A percentile compares a stretch with the other conserved stretches of the same genome.
Conservation (phyloP, 1,140 invertebrate genomes). For the Chelonus insularis region DNA sequence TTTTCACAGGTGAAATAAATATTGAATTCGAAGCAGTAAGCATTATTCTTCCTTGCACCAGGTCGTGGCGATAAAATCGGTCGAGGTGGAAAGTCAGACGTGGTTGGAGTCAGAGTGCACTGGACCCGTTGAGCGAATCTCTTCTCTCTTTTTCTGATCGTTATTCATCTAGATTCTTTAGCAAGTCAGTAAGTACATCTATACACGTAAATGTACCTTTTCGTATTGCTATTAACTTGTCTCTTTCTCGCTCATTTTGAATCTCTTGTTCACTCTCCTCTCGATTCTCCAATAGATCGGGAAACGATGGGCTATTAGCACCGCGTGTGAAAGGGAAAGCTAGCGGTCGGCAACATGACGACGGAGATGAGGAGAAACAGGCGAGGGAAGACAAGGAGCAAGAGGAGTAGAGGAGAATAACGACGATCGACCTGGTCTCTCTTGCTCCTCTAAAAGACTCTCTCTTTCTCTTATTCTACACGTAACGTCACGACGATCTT, state of each 20-base stretch:
- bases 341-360: constrained; percentile 45
- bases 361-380: constrained; percentile 23
- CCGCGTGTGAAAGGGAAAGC: constrained; percentile 59
- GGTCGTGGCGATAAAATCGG: constrained; percentile 12
- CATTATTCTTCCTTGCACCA: not conserved
- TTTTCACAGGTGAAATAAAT: constrained; percentile 10
- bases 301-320: constrained; percentile 56
- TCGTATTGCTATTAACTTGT: not conserved
- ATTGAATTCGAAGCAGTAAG: not conserved
- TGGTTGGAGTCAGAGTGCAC: constrained; percentile 18
- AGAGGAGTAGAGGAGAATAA: constrained; percentile 10
- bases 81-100: constrained; percentile 21
- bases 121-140: constrained; percentile 1
- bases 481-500: constrained; percentile 37
- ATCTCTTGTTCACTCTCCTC: constrained; percentile 13
- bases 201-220: constrained; percentile 6
- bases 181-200: constrained; percentile 7
- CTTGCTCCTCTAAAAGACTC: constrained; percentile 40
- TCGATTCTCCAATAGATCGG: constrained; percentile 46
- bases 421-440: constrained; percentile 50
- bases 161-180: constrained; percentile 9
- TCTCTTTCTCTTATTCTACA: constrained; percentile 34
- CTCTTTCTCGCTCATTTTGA: constrained; percentile 1
- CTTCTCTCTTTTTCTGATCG: constrained; percentile 5
- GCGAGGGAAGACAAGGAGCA: not conserved